These are phyloP conservation scores for Cheirogaleus major DNA, from an alignment of 2,797 vertebrate species.

Conservation along the genomic window DNA sequence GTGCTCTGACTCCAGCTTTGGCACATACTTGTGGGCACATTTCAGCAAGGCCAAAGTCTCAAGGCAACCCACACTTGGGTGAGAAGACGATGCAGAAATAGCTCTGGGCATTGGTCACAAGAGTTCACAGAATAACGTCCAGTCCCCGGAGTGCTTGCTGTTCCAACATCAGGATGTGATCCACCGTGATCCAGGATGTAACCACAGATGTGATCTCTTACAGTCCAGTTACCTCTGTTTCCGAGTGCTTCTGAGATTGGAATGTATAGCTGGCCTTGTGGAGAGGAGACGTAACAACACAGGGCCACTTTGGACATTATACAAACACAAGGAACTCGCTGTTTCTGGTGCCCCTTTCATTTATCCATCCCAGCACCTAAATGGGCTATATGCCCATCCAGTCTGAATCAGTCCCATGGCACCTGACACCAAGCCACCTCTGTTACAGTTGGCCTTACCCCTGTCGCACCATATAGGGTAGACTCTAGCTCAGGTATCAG, in stretches of 20 bases:
- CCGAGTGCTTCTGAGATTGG: neutral
- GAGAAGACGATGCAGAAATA: neutral
- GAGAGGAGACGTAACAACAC: neutral
- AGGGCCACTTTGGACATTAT: neutral
- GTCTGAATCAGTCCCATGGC: neutral
- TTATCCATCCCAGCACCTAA: neutral
- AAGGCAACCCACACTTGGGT: neutral
- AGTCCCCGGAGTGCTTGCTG: neutral
- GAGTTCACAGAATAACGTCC: neutral
- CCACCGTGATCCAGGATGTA: neutral
- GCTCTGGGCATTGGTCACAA: neutral
- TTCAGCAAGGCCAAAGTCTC: neutral
- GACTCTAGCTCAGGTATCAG: neutral
- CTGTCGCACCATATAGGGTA: neutral
- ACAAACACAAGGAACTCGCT: neutral
- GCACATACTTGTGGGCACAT: neutral
- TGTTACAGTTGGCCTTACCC: neutral
- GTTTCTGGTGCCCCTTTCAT: neutral
- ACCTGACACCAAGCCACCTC: neutral
- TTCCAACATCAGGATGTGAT: neutral
- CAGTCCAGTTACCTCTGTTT: neutral
- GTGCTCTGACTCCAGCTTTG: neutral
- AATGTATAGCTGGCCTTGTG: neutral
- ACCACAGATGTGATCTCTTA: neutral
- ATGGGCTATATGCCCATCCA: neutral